Base-by-base conservation (phyloP, 2,113 vertebrate genomes). In the Mormyrus lacerda region DNA sequence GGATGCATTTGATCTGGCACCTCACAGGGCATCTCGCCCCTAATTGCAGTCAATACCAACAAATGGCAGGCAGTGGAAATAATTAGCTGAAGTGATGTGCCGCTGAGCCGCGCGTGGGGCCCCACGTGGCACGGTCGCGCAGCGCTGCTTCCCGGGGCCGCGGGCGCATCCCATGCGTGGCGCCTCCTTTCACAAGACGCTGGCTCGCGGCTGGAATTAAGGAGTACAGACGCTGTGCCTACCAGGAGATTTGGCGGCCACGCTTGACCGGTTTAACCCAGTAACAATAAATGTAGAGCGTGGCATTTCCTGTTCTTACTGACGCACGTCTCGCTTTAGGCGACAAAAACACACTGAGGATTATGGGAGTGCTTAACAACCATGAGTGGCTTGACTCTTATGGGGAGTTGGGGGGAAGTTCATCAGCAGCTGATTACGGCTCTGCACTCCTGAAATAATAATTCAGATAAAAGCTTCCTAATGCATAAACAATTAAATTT, bases 31-130 rank as follows among this genome's bases (percentile, higher is more conserved):
- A 94, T 91, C 88, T 53, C 91, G 90, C 93, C 90, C 92, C 94
- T 94, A 93, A 92, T 93, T 94, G 92, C 92, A 93, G 94, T 94
- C 93, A 93, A 92, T 94, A 91, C 89, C 90, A 91, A 92, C 92
- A 93, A 94, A 94, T 93, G 93, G 93, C 93, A 93, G 92, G 93
- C 92, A 92, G 91, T 91, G 65, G 88, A 91, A 58, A 31, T 87
- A 87, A 55, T 87, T 58, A 87, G 51, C 50, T 35, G 50, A 48
- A 90, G 58, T 90, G 88, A 90, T 45, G n/a, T 39, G 85, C 69
- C 48, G 42, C 45, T 61, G 83, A 58, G 51, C 39, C 5, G 55
- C 69, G 47, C 39, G 51, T 69, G 58, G 35, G 85, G 39, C 82
- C n/a, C 15, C 31, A 39, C 42, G 3, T 47, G 4, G 76, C 17